A percentile compares a stretch with the other conserved stretches of the same genome.
Conservation (phyloP, 2,797 vertebrate genomes). For the Chaunax sp. region DNA sequence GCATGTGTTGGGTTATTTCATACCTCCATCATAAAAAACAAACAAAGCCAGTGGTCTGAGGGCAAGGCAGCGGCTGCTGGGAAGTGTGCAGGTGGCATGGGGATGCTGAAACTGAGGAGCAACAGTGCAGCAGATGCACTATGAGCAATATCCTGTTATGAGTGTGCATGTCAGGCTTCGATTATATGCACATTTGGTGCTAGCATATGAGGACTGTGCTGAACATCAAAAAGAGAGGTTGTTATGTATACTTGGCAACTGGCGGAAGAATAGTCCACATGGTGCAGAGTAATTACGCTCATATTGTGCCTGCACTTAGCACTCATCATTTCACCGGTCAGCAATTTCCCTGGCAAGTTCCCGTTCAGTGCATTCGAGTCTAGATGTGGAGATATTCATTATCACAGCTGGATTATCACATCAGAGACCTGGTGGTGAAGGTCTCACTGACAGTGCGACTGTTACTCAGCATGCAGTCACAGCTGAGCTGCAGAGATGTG, state of each 20-base stretch:
- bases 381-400: slow-evolving; percentile 47
- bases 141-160: slow-evolving; percentile 43
- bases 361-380: slow-evolving; percentile 23
- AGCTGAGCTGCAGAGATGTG: slow-evolving; percentile 37
- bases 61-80: slow-evolving; percentile 32
- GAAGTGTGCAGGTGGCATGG: slow-evolving; percentile 18
- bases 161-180: slow-evolving; percentile 23
- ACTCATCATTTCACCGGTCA: slow-evolving; percentile 45
- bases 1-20: slow-evolving; percentile 36
- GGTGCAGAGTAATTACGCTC: slow-evolving; percentile 39
- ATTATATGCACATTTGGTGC: slow-evolving; percentile 34
- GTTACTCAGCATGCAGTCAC: slow-evolving; percentile 47
- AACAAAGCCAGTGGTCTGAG: slow-evolving; percentile 28
- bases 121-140: slow-evolving; percentile 55
- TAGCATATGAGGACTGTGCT: slow-evolving; percentile 18
- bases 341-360: slow-evolving; percentile 39
- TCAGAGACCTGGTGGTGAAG: slow-evolving; percentile 50
- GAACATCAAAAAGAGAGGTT: slow-evolving; percentile 42
- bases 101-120: slow-evolving; percentile 46
- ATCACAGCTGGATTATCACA: slow-evolving; percentile 66
- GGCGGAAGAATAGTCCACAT: slow-evolving; percentile 40
- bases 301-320: slow-evolving; percentile 32
- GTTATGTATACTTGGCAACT: slow-evolving; percentile 30
- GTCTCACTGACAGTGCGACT: slow-evolving; percentile 49
- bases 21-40: not conserved